Conservation (phyloP, 2,888 invertebrate species). For the Megastigmus dorsalis region DNA sequence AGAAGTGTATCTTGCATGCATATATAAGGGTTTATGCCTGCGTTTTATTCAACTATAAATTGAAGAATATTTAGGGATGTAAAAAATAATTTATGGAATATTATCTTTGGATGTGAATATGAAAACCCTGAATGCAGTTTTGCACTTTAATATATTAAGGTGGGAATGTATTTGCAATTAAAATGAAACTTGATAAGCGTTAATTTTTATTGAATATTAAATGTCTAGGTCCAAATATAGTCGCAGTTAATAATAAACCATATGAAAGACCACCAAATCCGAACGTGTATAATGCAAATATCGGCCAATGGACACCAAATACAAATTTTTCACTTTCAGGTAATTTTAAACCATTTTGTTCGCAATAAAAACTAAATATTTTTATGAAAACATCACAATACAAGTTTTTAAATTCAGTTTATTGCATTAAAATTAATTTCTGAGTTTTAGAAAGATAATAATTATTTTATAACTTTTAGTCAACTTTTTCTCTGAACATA, state of each 20-base stretch:
- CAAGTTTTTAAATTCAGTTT: too few relatives aligned
- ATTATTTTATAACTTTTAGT: too few relatives aligned
- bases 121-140: constrained; percentile 24
- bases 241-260: constrained; percentile 11
- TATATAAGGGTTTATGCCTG: neutral
- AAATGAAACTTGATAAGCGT: neutral
- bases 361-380: too few relatives aligned
- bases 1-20: constrained; percentile 26
- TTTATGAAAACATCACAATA: too few relatives aligned
- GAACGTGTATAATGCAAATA: constrained; percentile 25
- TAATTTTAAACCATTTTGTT: too few relatives aligned
- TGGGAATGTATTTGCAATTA: constrained; percentile 8
- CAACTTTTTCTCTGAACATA: too few relatives aligned
- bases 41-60: neutral
- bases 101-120: neutral
- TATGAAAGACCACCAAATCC: constrained; percentile 29
- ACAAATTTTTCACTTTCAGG: neutral
- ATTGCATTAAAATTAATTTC: too few relatives aligned
- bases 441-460: too few relatives aligned
- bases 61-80: constrained; percentile 3
- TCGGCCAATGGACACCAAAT: neutral
- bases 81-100: neutral
- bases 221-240: constrained; percentile 31
- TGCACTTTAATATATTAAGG: constrained; percentile 4
- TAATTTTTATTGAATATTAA: constrained; percentile 1